A percentile compares a stretch with the other conserved stretches of the same genome.
Evolutionary conservation across 2,888 invertebrate genomes (phyloP).

Genomic region (Strigamia crassipes): DNA sequence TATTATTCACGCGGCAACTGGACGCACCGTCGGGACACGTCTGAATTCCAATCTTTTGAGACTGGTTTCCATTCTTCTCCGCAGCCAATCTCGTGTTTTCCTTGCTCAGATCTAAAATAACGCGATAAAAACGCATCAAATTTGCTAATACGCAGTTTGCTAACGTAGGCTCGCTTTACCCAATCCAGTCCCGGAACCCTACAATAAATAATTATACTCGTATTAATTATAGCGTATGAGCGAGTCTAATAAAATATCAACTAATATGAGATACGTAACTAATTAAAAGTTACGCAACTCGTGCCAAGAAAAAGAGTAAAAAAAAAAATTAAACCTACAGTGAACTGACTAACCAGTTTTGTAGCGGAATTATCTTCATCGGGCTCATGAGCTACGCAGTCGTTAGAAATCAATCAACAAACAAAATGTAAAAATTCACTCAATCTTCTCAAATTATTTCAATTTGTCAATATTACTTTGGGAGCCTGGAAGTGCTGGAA

Average conservation of each 20-base stretch:
- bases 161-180: slow-evolving; percentile 7
- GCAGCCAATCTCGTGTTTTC: slow-evolving; percentile 55
- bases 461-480: slow-evolving; percentile 57
- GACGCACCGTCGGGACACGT: slow-evolving; percentile 93
- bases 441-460: no score
- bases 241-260: no score
- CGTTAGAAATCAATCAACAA: slow-evolving; percentile 14
- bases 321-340: neutral
- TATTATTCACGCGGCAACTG: no score
- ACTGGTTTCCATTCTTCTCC: slow-evolving; percentile 54
- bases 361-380: slow-evolving; percentile 15
- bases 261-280: neutral
- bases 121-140: neutral
- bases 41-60: slow-evolving; percentile 78
- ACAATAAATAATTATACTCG: slow-evolving; percentile 31
- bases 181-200: slow-evolving; percentile 13
- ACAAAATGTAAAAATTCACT: slow-evolving; percentile 22
- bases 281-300: neutral
- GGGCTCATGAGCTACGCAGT: slow-evolving; percentile 38
- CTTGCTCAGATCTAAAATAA: slow-evolving; percentile 51
- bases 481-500: slow-evolving; percentile 94
- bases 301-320: neutral
- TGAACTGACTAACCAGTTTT: slow-evolving; percentile 43
- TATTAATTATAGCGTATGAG: no score
- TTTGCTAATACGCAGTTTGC: neutral